Evolutionary conservation across 2,888 invertebrate species (phyloP).

Genomic region (Oscheius myriophilus): DNA sequence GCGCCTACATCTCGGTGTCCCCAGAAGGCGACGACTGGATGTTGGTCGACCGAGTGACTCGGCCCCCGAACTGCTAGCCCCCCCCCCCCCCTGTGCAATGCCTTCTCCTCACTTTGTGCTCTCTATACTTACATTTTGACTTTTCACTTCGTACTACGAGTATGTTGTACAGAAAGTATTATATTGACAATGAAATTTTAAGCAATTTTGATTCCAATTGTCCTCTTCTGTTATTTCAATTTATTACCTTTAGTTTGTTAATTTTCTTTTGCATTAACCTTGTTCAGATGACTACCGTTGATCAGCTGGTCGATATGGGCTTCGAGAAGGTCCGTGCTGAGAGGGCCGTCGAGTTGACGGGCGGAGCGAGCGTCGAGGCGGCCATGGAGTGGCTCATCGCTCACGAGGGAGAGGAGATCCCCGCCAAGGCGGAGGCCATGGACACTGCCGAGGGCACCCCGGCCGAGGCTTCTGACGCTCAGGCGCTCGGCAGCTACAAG

Average conservation of each 20-base stretch:
- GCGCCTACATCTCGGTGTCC: slow-evolving; percentile 14
- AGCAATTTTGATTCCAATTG: neutral
- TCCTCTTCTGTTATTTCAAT: neutral
- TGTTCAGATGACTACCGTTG: slow-evolving; percentile 33
- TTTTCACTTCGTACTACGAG: slow-evolving; percentile 19
- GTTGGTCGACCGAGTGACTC: slow-evolving; percentile 18
- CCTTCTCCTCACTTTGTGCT: neutral
- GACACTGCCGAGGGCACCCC: neutral
- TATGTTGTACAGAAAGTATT: slow-evolving; percentile 1
- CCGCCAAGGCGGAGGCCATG: slow-evolving; percentile 3
- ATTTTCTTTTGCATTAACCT: neutral
- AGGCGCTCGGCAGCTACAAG: slow-evolving; percentile 19
- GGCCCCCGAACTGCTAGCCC: neutral
- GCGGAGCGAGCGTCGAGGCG: slow-evolving; percentile 1
- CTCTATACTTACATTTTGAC: neutral
- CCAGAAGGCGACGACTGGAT: slow-evolving; percentile 23
- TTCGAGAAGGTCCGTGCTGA: slow-evolving; percentile 40
- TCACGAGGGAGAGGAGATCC: slow-evolving; percentile 19
- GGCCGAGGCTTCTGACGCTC: slow-evolving; percentile 1
- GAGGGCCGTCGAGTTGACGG: slow-evolving; percentile 29
- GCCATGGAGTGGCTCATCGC: slow-evolving; percentile 32
- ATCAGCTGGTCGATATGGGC: slow-evolving; percentile 52
- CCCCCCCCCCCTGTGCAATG: neutral
- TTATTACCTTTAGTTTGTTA: neutral
- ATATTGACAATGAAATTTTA: neutral